Percentiles rank a stretch among this genome's conserved stretches.
phyloP scores from a whole-genome alignment of 2,113 vertebrate species.

The Antechinus stuartii region DNA sequence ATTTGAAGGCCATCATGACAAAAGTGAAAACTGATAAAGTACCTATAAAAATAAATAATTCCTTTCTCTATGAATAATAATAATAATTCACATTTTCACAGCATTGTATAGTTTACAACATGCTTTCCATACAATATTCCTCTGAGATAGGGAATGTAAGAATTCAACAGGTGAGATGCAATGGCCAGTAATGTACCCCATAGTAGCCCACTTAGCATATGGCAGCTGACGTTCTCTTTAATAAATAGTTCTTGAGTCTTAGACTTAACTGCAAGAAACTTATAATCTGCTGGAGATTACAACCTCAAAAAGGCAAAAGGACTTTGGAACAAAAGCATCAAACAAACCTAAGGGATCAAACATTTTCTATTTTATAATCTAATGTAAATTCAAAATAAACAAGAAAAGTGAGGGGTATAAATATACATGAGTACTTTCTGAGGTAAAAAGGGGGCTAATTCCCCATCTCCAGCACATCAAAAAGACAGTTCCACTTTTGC shows the following conservation, averaged over 20 bases:
- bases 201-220: neutral
- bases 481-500: neutral
- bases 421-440: neutral
- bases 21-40: neutral
- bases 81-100: neutral
- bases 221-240: neutral
- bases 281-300: neutral
- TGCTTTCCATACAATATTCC: neutral
- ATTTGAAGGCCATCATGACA: neutral
- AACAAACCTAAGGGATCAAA: neutral
- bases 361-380: neutral
- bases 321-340: neutral
- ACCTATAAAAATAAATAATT: neutral
- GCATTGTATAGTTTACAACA: neutral
- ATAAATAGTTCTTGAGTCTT: neutral
- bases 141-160: neutral
- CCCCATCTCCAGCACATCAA: accelerated
- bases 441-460: neutral
- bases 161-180: neutral
- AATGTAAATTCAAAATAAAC: neutral
- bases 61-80: neutral
- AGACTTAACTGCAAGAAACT: neutral
- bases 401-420: neutral
- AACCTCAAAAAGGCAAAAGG: neutral
- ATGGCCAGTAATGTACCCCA: neutral